A percentile compares a stretch with the other conserved stretches of the same genome.
Evolutionary conservation across 2,113 vertebrate species (phyloP).

Genomic region (Coptodon bakossiorum): DNA sequence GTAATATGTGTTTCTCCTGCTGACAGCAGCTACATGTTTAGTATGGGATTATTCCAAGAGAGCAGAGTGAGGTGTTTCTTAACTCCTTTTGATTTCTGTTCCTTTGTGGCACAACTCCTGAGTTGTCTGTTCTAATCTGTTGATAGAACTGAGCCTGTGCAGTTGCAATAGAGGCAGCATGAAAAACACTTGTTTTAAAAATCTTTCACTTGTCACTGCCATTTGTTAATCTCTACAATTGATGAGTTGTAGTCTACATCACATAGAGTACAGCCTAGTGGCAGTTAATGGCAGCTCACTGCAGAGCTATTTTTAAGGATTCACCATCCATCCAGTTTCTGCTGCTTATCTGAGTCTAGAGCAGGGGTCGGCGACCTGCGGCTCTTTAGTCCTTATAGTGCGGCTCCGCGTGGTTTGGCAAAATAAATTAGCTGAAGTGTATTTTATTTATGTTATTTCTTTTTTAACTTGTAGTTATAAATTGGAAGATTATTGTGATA

Average conservation of each 20-base stretch:
- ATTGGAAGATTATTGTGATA: no score
- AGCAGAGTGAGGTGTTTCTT: not conserved
- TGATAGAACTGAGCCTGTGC: not conserved
- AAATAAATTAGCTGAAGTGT: no score
- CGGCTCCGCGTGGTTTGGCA: no score
- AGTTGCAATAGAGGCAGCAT: not conserved
- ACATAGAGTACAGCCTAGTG: not conserved
- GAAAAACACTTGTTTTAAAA: not conserved
- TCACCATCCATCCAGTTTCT: not conserved
- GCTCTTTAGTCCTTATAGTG: no score
- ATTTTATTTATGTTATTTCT: no score
- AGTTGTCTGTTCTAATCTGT: not conserved
- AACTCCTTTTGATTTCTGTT: not conserved
- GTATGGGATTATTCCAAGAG: slow-evolving; percentile 28
- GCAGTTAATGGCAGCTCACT: not conserved
- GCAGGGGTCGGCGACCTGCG: no score
- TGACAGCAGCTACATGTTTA: slow-evolving; percentile 26
- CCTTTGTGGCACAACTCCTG: not conserved
- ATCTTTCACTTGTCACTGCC: not conserved
- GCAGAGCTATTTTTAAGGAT: not conserved
- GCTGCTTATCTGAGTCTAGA: not conserved
- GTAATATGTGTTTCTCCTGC: slow-evolving; percentile 23
- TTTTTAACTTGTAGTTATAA: no score
- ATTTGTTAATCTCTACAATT: not conserved
- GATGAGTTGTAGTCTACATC: not conserved